A percentile compares a stretch with the other conserved stretches of the same genome.
Evolutionary conservation across 2,888 invertebrate species (phyloP).

Genomic region (Galerucella nymphaeae): DNA sequence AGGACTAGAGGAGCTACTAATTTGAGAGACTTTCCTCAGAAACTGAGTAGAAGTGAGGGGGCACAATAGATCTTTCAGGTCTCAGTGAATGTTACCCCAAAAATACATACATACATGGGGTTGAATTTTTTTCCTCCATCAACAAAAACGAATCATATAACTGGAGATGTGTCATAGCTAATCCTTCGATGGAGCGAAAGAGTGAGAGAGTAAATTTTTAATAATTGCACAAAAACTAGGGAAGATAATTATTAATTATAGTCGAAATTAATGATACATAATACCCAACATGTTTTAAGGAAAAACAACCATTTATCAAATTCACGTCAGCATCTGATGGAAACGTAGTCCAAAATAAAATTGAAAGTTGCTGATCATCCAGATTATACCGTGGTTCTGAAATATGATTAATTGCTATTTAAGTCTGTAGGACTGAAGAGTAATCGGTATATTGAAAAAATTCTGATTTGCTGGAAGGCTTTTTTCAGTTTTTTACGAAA

Average conservation of each 20-base stretch:
- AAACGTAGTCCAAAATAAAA: background rate
- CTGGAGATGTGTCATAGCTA: too few species aligned
- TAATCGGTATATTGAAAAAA: slow-evolving; percentile 8
- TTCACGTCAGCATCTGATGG: slow-evolving; percentile 2
- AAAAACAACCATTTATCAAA: background rate
- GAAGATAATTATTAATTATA: background rate
- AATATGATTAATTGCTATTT: slow-evolving; percentile 1
- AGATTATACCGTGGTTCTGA: background rate
- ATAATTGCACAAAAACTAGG: background rate
- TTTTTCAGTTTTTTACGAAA: too few species aligned
- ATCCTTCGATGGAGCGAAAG: background rate
- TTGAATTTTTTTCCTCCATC: too few species aligned
- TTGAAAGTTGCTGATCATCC: background rate
- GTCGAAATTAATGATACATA: slow-evolving; percentile 1
- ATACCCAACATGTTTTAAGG: background rate
- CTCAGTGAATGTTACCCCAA: too few species aligned
- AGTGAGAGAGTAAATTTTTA: background rate
- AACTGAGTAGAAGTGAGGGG: too few species aligned
- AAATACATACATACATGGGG: too few species aligned
- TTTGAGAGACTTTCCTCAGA: too few species aligned
- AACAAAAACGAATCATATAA: too few species aligned
- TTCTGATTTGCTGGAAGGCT: too few species aligned
- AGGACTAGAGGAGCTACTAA: too few species aligned
- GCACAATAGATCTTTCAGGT: too few species aligned
- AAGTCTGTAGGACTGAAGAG: background rate